Evolutionary conservation across 37 sponge, comb jelly and placozoan genomes (phyloP).

Genomic region (Oscarella lobularis): DNA sequence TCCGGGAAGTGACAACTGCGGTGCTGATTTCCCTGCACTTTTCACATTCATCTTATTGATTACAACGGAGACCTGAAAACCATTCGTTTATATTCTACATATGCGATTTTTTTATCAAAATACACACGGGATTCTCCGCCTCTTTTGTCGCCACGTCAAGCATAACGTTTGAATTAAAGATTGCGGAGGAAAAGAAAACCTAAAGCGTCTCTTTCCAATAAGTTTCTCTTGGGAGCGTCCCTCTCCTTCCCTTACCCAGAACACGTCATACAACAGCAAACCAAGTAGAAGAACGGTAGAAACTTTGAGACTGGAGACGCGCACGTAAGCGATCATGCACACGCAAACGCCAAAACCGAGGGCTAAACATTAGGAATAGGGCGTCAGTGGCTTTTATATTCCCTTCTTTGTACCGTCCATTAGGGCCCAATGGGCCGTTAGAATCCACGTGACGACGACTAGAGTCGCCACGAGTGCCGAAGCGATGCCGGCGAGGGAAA

Average conservation of each 20-base stretch:
- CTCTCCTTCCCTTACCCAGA: conserved; percentile 55
- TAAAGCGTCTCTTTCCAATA: too few relatives aligned
- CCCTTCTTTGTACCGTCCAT: conserved; percentile 29
- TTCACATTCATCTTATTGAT: conserved; percentile 37
- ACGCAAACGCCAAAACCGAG: conserved; percentile 35
- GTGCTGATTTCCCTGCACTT: conserved; percentile 21
- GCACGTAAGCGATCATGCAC: conserved; percentile 44
- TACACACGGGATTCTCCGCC: conserved; percentile 49
- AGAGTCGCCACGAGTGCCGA: neutral
- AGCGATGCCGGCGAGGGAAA: neutral
- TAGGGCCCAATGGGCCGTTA: conserved; percentile 53
- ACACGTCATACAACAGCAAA: conserved; percentile 55
- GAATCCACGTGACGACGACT: conserved; percentile 23
- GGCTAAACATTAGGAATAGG: conserved; percentile 10
- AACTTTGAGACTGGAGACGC: conserved; percentile 44
- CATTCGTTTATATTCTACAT: too few relatives aligned
- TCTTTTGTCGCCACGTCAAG: conserved; percentile 54
- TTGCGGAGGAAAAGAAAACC: conserved; percentile 50
- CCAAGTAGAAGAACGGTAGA: conserved; percentile 36
- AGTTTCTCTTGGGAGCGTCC: too few relatives aligned
- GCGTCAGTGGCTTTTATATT: neutral
- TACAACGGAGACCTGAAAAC: conserved; percentile 34
- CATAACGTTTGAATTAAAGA: conserved; percentile 64
- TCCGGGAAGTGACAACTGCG: conserved; percentile 52
- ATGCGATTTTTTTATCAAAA: neutral